Conservation (phyloP, 2,113 vertebrate species). For the Pica pica region DNA sequence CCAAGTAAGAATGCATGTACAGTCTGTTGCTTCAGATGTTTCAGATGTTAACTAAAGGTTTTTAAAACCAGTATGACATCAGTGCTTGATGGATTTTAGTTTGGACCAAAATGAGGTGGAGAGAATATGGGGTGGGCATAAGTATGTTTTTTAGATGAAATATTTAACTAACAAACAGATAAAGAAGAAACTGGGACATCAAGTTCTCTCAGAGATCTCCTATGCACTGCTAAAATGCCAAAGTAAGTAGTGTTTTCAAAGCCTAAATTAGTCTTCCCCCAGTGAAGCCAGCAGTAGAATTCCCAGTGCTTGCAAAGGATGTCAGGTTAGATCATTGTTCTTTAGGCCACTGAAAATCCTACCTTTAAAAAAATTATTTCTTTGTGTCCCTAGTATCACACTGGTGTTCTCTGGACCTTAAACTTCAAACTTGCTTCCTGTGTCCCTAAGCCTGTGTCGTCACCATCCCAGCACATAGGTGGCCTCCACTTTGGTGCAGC, state of each 20-base stretch:
- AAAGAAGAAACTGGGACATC: background rate
- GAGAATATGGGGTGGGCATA: background rate
- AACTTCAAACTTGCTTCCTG: background rate
- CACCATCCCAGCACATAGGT: background rate
- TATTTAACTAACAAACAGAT: background rate
- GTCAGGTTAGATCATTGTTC: background rate
- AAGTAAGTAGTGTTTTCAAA: background rate
- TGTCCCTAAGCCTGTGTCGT: background rate
- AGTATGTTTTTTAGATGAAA: background rate
- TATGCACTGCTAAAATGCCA: background rate
- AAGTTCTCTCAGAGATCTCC: background rate
- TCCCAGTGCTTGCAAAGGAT: background rate
- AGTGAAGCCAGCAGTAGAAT: background rate
- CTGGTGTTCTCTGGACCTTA: background rate
- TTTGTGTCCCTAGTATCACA: background rate
- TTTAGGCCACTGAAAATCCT: background rate
- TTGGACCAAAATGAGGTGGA: background rate
- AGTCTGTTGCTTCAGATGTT: background rate
- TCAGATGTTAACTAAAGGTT: background rate
- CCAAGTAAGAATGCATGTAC: background rate
- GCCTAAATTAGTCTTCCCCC: background rate
- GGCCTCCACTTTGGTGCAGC: background rate
- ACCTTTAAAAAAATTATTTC: background rate
- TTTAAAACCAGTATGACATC: background rate
- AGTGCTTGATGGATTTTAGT: background rate